These are phyloP conservation scores for Orthosia gothica DNA, from an alignment of 2,888 invertebrate genomes.

Conservation along the genomic window DNA sequence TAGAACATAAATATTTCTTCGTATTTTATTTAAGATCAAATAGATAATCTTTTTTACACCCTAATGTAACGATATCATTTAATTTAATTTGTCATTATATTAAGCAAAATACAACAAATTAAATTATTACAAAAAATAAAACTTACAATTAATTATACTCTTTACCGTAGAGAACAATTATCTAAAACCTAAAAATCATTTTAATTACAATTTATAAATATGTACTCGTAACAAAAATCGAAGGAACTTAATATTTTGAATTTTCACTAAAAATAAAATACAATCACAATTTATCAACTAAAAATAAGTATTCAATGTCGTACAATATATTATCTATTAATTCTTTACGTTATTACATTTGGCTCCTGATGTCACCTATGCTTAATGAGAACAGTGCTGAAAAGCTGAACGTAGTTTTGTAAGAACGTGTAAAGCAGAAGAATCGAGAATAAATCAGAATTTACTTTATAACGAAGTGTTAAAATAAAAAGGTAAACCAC, in stretches of 20 bases:
- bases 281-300: slow-evolving; percentile 88
- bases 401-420: slow-evolving; percentile 69
- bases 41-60: slow-evolving; percentile 92
- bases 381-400: slow-evolving; percentile 75
- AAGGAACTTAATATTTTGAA: slow-evolving; percentile 90
- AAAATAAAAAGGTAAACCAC: slow-evolving; percentile 66
- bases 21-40: slow-evolving; percentile 91
- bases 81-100: slow-evolving; percentile 91
- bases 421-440: slow-evolving; percentile 59
- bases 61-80: slow-evolving; percentile 91
- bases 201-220: slow-evolving; percentile 87
- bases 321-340: slow-evolving; percentile 84
- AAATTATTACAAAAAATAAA: slow-evolving; percentile 86
- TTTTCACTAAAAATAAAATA: slow-evolving; percentile 83
- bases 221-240: slow-evolving; percentile 87
- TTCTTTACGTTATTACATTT: slow-evolving; percentile 88
- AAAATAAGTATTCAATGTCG: slow-evolving; percentile 84
- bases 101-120: slow-evolving; percentile 91
- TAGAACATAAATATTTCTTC: slow-evolving; percentile 92
- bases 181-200: slow-evolving; percentile 84
- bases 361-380: slow-evolving; percentile 85
- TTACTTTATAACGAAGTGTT: slow-evolving; percentile 65
- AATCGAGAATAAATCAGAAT: slow-evolving; percentile 61
- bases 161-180: slow-evolving; percentile 89
- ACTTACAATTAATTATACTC: slow-evolving; percentile 88